phyloP scores from a whole-genome alignment of 2,113 vertebrate genomes.

The Dolichallabes microphthalmus region DNA sequence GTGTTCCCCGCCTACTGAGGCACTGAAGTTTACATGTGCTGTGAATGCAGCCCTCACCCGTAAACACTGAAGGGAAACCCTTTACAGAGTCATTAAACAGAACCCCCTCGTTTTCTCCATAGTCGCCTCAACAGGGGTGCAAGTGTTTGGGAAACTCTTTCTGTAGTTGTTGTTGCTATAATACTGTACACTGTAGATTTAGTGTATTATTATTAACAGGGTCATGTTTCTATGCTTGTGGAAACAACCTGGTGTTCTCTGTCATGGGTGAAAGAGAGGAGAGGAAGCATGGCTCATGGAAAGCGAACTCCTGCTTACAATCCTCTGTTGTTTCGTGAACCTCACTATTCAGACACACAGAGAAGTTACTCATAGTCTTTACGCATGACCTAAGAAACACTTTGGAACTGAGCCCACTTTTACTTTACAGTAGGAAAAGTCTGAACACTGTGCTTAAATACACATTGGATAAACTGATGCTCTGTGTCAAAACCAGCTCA shows the following conservation, averaged over 20 bases:
- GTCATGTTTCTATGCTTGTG: constrained; percentile 39
- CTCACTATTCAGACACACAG: constrained; percentile 37
- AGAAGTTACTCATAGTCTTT: constrained; percentile 31
- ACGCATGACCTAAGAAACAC: constrained; percentile 26
- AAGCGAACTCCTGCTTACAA: constrained; percentile 35
- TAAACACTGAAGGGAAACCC: constrained; percentile 55
- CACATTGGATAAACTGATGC: constrained; percentile 13
- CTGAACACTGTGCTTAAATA: constrained; percentile 7
- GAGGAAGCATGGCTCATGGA: constrained; percentile 48
- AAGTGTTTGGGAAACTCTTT: constrained; percentile 53
- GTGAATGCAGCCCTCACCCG: constrained; percentile 50
- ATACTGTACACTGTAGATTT: constrained; percentile 43
- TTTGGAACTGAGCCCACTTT: constrained; percentile 17
- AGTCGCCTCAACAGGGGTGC: constrained; percentile 48
- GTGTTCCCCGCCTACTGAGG: constrained; percentile 48
- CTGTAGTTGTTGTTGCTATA: constrained; percentile 49
- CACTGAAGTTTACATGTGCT: constrained; percentile 45
- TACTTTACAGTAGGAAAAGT: constrained; percentile 34
- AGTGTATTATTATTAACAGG: constrained; percentile 40
- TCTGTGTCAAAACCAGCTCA: constrained; percentile 7
- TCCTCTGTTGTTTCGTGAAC: constrained; percentile 46
- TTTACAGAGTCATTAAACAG: constrained; percentile 53
- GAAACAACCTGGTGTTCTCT: constrained; percentile 50
- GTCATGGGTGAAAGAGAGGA: constrained; percentile 44
- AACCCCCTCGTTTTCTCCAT: constrained; percentile 51